phyloP scores from a whole-genome alignment of 2,888 invertebrate species.

The Drosophila lutescens region DNA sequence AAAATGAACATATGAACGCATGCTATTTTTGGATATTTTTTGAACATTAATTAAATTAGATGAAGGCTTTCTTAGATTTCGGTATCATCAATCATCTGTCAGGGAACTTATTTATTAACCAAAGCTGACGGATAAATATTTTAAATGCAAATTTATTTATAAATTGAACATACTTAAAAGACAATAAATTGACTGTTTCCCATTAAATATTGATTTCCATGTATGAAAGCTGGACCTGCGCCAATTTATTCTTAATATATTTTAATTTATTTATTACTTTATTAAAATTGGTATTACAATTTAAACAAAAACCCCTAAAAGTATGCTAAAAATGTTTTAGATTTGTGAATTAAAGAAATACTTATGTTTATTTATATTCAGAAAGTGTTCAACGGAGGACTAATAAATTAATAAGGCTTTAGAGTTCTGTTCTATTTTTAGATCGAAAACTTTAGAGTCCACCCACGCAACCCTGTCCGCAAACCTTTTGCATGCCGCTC shows the following conservation, averaged over 20 bases:
- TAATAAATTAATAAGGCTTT: too few species aligned
- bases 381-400: too few species aligned
- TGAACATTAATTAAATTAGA: not conserved
- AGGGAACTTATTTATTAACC: not conserved
- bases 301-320: not conserved
- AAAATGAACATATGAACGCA: too few species aligned
- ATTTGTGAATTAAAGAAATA: too few species aligned
- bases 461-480: conserved; percentile 23
- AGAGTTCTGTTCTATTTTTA: not conserved
- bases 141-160: not conserved
- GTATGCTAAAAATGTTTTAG: not conserved
- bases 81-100: not conserved
- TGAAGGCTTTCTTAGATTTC: not conserved
- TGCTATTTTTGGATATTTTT: not conserved
- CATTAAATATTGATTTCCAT: too few species aligned
- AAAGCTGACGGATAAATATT: too few species aligned
- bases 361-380: too few species aligned
- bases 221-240: too few species aligned
- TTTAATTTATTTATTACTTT: too few species aligned
- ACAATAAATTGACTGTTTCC: too few species aligned
- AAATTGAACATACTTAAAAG: too few species aligned
- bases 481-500: conserved; percentile 2
- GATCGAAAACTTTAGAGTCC: conserved; percentile 24
- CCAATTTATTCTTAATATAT: too few species aligned
- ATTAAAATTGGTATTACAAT: not conserved